Conservation (phyloP, 1,140 invertebrate genomes). For the Hypsibius dujardini region DNA sequence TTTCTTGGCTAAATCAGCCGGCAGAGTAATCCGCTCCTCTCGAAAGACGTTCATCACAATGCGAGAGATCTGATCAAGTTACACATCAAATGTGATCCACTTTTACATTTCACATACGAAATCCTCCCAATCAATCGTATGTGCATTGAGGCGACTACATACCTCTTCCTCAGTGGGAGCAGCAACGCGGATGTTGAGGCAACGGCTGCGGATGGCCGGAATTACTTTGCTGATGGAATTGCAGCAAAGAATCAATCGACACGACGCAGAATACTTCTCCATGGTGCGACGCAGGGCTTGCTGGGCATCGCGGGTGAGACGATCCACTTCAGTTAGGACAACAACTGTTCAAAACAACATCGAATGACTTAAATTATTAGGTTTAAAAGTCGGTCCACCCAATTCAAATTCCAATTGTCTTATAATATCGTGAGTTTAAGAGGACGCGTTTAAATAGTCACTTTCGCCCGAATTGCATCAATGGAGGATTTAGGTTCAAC, state of each 20-base stretch:
- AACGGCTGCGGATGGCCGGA: slow-evolving; percentile 82
- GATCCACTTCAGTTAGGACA: slow-evolving; percentile 81
- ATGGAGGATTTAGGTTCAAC: too few relatives aligned
- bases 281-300: slow-evolving; percentile 91
- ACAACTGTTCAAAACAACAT: slow-evolving; percentile 49
- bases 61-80: slow-evolving; percentile 28
- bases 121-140: too few relatives aligned
- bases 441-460: background rate
- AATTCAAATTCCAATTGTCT: too few relatives aligned
- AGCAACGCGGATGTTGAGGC: slow-evolving; percentile 69
- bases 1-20: slow-evolving; percentile 52
- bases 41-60: slow-evolving; percentile 52
- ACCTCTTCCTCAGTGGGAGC: slow-evolving; percentile 68
- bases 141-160: background rate
- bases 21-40: slow-evolving; percentile 64
- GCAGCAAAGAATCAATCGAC: slow-evolving; percentile 79
- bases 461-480: background rate
- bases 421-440: background rate
- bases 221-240: slow-evolving; percentile 86
- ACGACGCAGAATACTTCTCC: slow-evolving; percentile 94
- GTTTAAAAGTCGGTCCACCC: too few relatives aligned
- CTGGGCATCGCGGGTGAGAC: slow-evolving; percentile 90
- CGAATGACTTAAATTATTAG: background rate
- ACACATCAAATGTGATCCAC: too few relatives aligned
- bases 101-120: too few relatives aligned